Evolutionary conservation across 2,888 invertebrate species (phyloP), one percentile per base, ranked within the genome.

Genomic region (Ochropleura plecta): DNA sequence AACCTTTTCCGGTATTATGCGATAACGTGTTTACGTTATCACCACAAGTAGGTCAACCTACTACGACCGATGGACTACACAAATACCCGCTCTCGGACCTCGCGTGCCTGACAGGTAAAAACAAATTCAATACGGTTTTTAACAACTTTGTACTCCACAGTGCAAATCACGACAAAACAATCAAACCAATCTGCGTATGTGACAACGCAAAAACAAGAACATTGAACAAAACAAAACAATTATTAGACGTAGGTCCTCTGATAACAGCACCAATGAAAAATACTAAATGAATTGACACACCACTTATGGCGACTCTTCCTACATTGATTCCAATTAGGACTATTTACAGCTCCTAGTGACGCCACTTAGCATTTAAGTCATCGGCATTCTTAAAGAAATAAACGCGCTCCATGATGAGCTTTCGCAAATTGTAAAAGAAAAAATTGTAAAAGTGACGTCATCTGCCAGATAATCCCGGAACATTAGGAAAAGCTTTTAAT

Each of bases 271-370:
- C 86, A 91, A 91, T 92, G 88, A 89, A 90, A 89, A 90, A 88
- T 85, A 90, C 88, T 88, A 76, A 87, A 77, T 72, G 87, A 91
- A 92, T 91, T 90, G 91, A 85, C 86, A 86, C 83, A 85, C 86
- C 91, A 92, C 88, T 92, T 91, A 87, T 75, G 82, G 77, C 77
- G 83, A 86, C 81, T 80, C 82, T 83, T 79, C 82, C 73, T 90
- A 86, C 85, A 92, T 92, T 91, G 91, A 89, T 91, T 90, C 90
- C 88, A 90, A 94, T 94, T 90, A 91, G 49, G 73, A 60, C 62
- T 88, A 87, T 88, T 89, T 86, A 85, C 83, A 81, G 76, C 71
- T 76, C 30, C 62, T 68, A 55, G 60, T 80, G 79, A 70, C 81
- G 80, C 80, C 79, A 76, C 30, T 76, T 70, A 67, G 57, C 53